Percentiles rank a stretch among this genome's conserved stretches.
phyloP scores from a whole-genome alignment of 2,113 vertebrate genomes.

The Corythornis madagascariensis region DNA sequence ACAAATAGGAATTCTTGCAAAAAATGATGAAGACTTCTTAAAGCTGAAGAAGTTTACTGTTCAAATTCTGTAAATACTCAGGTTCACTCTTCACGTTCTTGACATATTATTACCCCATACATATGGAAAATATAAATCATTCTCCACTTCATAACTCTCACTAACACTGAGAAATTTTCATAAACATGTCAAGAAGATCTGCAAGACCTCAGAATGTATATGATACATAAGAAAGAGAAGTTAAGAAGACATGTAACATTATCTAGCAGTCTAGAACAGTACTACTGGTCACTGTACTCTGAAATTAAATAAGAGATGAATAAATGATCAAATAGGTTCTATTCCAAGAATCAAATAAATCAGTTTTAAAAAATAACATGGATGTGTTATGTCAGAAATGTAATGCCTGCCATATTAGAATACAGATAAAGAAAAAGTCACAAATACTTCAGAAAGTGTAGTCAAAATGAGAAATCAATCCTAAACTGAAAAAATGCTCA shows the following conservation, averaged over 20 bases:
- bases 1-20: neutral
- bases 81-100: neutral
- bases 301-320: neutral
- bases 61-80: neutral
- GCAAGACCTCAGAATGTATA: neutral
- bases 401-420: neutral
- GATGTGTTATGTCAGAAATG: neutral
- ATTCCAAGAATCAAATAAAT: neutral
- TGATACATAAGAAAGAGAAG: neutral
- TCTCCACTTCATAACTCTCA: neutral
- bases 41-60: neutral
- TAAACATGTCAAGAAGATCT: neutral
- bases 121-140: neutral
- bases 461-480: neutral
- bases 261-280: neutral
- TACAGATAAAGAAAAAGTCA: neutral
- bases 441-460: neutral
- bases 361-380: neutral
- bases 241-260: neutral
- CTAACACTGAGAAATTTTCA: neutral
- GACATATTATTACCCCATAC: neutral
- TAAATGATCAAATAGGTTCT: neutral
- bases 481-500: neutral
- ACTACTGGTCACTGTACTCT: neutral
- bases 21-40: neutral